Conservation (phyloP, 2,888 invertebrate species). For the Erpobdella octoculata region DNA sequence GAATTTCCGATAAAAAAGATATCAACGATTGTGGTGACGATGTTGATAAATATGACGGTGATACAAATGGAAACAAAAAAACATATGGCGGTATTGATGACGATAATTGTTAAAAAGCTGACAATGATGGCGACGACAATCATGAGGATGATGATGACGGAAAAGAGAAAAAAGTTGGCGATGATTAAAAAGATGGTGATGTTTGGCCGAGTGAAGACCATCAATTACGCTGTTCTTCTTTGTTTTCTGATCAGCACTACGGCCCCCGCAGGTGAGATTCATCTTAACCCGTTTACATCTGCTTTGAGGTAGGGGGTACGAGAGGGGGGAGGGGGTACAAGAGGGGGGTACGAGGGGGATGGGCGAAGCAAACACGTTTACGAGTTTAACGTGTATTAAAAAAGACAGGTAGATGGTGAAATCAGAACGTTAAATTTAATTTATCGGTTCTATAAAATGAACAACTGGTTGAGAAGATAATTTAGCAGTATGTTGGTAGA, state of each 20-base stretch:
- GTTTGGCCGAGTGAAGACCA: background rate
- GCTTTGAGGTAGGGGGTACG: background rate
- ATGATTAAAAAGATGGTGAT: constrained; percentile 9
- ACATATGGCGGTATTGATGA: no score
- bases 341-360: background rate
- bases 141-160: constrained; percentile 2
- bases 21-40: background rate
- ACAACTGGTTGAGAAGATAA: no score
- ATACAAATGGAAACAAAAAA: background rate
- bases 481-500: no score
- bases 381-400: background rate
- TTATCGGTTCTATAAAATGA: no score
- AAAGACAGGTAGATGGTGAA: background rate
- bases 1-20: background rate
- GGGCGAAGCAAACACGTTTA: background rate
- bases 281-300: background rate
- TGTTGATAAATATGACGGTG: background rate
- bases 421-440: no score
- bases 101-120: no score
- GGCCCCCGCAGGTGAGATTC: background rate
- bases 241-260: background rate
- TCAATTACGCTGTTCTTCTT: background rate
- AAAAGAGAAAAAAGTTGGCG: background rate
- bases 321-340: background rate
- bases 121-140: no score